Conservation (phyloP, 2,797 vertebrate genomes). For the Taenioides sp. region DNA sequence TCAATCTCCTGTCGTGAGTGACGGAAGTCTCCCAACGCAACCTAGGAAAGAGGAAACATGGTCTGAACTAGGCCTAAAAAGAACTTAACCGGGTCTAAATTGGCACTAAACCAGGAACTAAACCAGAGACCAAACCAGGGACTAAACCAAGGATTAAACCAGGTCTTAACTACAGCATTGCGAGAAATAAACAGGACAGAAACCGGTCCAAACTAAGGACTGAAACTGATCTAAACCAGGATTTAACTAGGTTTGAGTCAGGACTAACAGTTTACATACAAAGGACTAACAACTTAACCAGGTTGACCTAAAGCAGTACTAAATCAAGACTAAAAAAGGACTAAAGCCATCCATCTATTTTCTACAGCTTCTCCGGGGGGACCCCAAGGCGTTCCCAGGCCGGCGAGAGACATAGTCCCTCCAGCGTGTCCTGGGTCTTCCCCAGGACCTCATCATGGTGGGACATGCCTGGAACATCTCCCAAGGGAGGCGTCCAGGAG, state of each 20-base stretch:
- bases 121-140: background rate
- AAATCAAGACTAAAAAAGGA: too few relatives aligned
- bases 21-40: constrained; percentile 87
- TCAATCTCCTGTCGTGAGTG: constrained; percentile 87
- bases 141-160: background rate
- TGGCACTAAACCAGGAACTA: background rate
- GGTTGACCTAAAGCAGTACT: too few relatives aligned
- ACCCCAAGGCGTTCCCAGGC: too few relatives aligned
- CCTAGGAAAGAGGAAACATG: constrained; percentile 38
- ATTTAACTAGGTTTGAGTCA: background rate
- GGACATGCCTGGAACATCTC: too few relatives aligned
- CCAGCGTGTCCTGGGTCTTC: too few relatives aligned
- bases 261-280: background rate
- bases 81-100: background rate
- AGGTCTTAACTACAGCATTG: too few relatives aligned
- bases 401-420: too few relatives aligned
- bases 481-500: too few relatives aligned
- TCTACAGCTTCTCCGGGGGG: too few relatives aligned
- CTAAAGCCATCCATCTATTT: too few relatives aligned
- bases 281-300: too few relatives aligned
- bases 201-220: background rate
- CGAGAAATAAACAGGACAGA: background rate
- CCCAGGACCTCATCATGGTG: too few relatives aligned
- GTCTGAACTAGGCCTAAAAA: background rate
- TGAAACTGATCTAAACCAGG: background rate